phyloP scores from a whole-genome alignment of 2,888 invertebrate genomes.

The Lasioglossum leucozonium region DNA sequence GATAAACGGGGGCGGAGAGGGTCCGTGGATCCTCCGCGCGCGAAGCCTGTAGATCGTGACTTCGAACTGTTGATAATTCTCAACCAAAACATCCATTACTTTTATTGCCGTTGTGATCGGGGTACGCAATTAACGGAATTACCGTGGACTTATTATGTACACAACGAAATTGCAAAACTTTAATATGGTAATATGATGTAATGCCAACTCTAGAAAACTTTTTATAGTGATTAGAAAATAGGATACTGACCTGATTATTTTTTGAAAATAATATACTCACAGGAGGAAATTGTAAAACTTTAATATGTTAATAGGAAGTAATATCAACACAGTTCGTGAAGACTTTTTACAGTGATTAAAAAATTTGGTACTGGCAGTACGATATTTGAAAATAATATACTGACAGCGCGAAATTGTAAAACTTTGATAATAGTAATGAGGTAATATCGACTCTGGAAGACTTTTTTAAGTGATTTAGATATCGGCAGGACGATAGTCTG shows the following conservation, averaged over 20 bases:
- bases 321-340: not conserved
- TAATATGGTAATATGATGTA: too few relatives aligned
- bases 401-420: too few relatives aligned
- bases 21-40: not conserved
- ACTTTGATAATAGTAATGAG: too few relatives aligned
- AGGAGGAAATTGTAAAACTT: too few relatives aligned
- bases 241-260: not conserved
- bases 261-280: not conserved
- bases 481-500: too few relatives aligned
- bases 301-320: too few relatives aligned
- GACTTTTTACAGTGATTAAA: not conserved
- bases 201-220: not conserved
- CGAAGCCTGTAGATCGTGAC: not conserved
- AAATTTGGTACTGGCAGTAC: not conserved
- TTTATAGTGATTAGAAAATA: not conserved
- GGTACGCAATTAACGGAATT: not conserved
- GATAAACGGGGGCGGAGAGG: conserved; percentile 33
- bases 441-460: too few relatives aligned
- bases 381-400: not conserved
- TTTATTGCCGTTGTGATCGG: not conserved
- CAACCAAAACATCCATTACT: not conserved
- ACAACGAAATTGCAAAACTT: too few relatives aligned
- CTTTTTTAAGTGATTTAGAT: too few relatives aligned
- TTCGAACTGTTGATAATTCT: not conserved
- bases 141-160: too few relatives aligned